Conservation (phyloP, 2,888 invertebrate species). For the Periphyllus acericola region DNA sequence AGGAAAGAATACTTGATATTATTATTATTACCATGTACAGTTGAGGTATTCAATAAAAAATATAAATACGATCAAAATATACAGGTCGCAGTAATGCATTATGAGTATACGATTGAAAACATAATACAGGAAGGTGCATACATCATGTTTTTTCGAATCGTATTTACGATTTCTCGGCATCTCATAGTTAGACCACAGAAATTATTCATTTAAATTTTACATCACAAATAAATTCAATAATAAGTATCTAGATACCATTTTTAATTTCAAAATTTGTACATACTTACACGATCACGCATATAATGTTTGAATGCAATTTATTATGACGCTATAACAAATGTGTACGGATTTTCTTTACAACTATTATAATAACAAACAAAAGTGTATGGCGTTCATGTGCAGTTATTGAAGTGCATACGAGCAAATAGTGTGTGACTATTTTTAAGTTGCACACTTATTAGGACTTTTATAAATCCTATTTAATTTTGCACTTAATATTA, state of each 20-base stretch:
- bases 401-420: too few relatives aligned
- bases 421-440: too few relatives aligned
- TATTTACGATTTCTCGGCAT: not conserved
- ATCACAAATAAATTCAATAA: not conserved
- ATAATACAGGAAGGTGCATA: not conserved
- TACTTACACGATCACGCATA: too few relatives aligned
- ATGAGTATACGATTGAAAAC: not conserved
- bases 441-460: too few relatives aligned
- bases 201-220: not conserved
- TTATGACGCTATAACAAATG: not conserved
- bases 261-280: not conserved
- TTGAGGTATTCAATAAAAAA: not conserved
- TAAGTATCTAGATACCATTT: not conserved
- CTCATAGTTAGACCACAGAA: not conserved
- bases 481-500: too few relatives aligned
- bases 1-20: not conserved
- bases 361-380: not conserved
- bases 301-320: not conserved
- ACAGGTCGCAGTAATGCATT: not conserved
- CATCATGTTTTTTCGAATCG: not conserved
- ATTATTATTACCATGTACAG: not conserved
- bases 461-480: too few relatives aligned
- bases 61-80: not conserved
- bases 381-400: too few relatives aligned
- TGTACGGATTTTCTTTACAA: not conserved